phyloP scores from a whole-genome alignment of 2,888 invertebrate genomes.

The Tetragonisca angustula region DNA sequence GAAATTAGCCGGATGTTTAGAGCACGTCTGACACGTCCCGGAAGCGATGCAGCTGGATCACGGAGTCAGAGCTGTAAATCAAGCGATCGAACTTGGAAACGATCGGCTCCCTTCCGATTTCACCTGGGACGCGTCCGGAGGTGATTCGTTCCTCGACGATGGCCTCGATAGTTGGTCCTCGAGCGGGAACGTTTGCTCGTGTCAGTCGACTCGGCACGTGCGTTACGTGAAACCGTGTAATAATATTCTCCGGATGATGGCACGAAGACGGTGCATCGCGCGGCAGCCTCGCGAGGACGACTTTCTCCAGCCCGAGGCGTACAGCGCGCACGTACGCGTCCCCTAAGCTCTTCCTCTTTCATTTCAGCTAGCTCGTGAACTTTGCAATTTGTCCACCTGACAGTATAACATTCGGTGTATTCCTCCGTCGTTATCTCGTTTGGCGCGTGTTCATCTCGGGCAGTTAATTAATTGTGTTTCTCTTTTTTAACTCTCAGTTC shows the following conservation, averaged over 20 bases:
- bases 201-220: slow-evolving; percentile 56
- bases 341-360: too few species aligned
- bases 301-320: slow-evolving; percentile 69
- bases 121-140: slow-evolving; percentile 11
- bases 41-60: neutral
- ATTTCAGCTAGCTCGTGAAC: too few species aligned
- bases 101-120: slow-evolving; percentile 27
- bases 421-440: too few species aligned
- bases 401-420: too few species aligned
- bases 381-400: too few species aligned
- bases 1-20: neutral
- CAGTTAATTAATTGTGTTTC: too few species aligned
- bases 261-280: slow-evolving; percentile 54
- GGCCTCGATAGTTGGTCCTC: slow-evolving; percentile 8
- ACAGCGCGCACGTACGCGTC: slow-evolving; percentile 20
- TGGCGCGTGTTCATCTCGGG: too few species aligned
- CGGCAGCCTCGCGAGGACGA: slow-evolving; percentile 57
- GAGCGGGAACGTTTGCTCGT: slow-evolving; percentile 2
- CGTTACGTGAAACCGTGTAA: slow-evolving; percentile 70
- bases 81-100: slow-evolving; percentile 18
- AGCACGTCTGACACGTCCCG: neutral
- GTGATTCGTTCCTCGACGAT: neutral
- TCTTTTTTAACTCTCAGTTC: too few species aligned
- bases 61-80: slow-evolving; percentile 2
- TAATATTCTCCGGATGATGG: slow-evolving; percentile 53